Evolutionary conservation across 2,888 invertebrate species (phyloP), one percentile per base, ranked within the genome.

Genomic region (Argyresthia albistria): DNA sequence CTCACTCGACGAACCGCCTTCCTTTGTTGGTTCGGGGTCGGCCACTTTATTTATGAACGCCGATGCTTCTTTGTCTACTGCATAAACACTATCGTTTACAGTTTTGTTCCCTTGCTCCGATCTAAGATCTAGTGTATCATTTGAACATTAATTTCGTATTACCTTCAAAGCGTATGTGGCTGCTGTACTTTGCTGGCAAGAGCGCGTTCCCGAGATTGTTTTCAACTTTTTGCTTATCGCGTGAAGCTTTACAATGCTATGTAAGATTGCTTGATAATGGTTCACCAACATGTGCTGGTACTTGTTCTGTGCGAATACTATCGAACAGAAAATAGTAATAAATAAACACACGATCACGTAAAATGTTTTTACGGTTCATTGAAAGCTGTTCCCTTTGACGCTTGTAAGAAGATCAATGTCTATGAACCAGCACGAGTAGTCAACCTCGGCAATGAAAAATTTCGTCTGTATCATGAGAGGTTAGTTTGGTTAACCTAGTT

Each of bases 401-500:
- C 25, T 6, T 2, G 25, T 25, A 25, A 25, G 25, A 25, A 25
- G 25, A 25, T 25, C 25, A 2, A 25, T 25, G 25, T 25, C 6
- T 25, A 25, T 25, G 25, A 4, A 25, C 25, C 25, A 25, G 25
- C 25, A 25, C 25, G 25, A 25, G 3, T 6, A 25, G 12, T 42
- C 42, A 42, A 42, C 42, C 42, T 42, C 11, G 6, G 12, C 42
- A 42, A 11, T 11, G 12, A 12, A 25, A 4, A 25, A 47, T 47
- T 47, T 47, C 11, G 35, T 47, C 35, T 12, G 47, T 35, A 47
- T 47, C 47, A 47, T 47, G 49, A 14, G 11, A 37, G 14, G 49
- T 49, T 49, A 35, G 47, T 47, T 47, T 36, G 35, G 66, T 75
- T 73, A 76, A 76, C 80, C 80, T 65, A 78, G 67, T 77, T 75